Evolutionary conservation across 2,113 vertebrate genomes (phyloP), one percentile per base, ranked within the genome.

Genomic region (Istiophorus platypterus): DNA sequence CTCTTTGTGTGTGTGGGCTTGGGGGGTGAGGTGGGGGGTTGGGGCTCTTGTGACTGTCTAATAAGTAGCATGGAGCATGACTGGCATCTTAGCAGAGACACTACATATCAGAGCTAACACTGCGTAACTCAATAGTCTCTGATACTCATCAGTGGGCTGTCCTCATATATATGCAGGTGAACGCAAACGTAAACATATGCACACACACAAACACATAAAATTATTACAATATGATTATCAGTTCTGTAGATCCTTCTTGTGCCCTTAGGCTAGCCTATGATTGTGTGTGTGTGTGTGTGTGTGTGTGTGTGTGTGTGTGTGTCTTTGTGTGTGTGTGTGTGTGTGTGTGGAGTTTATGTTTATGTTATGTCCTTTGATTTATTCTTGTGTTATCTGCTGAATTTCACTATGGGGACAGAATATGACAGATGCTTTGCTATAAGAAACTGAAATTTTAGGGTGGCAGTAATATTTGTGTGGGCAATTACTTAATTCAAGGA

Each of bases 1-100:
- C 1, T 76, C 13, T 80, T 31, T 81, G 37, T 75, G 14, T 79
- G 42, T 47, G 47, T 64, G 69, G 26, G 20, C 45, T 59, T 34
- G 31, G 31, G 31, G 31, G 31, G 69, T 58, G 62, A 26, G 47
- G 67, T 79, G 76, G 24, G 11, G 67, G 2, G 27, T 26, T 54
- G 47, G 11, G 15, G 34, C 69, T 84, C 79, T 85, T 80, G 75
- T 88, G 87, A 90, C 86, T 73, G 81, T 86, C 76, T 79, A 88
- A 83, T 78, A 84, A 72, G 39, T 66, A 86, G 49, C 52, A 2
- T 69, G 71, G 78, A 76, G 73, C 68, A 84, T 47, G 82, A 77
- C 78, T 86, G 77, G 69, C 72, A 37, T 85, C 80, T 82, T 41
- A 57, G 81, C 54, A 65, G 72, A 88, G 76, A 87, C 73, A 64